Percentiles rank a stretch among this genome's conserved stretches.
phyloP scores from a whole-genome alignment of 2,113 vertebrate genomes.

The Sturnus vulgaris region DNA sequence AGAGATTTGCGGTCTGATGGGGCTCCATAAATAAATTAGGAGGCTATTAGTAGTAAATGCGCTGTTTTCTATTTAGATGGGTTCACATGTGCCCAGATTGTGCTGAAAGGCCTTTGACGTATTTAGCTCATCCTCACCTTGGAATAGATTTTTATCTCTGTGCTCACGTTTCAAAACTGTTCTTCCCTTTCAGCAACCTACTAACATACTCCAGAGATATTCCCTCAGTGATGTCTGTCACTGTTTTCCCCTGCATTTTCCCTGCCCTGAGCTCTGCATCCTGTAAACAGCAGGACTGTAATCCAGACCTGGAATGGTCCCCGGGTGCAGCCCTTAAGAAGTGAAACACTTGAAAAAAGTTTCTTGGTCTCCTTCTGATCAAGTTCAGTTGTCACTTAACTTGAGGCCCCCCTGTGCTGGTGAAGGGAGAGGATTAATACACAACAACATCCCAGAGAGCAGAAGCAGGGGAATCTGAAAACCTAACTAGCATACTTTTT shows the following conservation, averaged over 20 bases:
- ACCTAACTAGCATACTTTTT: not conserved
- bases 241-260: not conserved
- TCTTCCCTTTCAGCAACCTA: not conserved
- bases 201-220: not conserved
- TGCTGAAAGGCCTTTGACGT: slow-evolving; percentile 16
- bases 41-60: not conserved
- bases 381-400: not conserved
- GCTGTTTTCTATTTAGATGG: slow-evolving; percentile 4
- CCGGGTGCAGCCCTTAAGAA: not conserved
- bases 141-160: slow-evolving; percentile 51
- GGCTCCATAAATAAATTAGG: slow-evolving; percentile 3
- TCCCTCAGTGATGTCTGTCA: not conserved
- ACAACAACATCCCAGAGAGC: not conserved
- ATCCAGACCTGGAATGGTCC: not conserved
- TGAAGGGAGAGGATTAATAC: not conserved
- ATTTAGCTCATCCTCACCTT: slow-evolving; percentile 39
- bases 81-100: not conserved
- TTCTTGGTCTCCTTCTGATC: not conserved
- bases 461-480: not conserved
- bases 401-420: not conserved
- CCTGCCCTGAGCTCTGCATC: not conserved
- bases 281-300: not conserved
- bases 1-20: not conserved
- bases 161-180: slow-evolving; percentile 19
- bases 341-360: not conserved